Conservation (phyloP, 30 jellyfish, hydroid and myxozoan genomes). For the Mastigias papua region DNA sequence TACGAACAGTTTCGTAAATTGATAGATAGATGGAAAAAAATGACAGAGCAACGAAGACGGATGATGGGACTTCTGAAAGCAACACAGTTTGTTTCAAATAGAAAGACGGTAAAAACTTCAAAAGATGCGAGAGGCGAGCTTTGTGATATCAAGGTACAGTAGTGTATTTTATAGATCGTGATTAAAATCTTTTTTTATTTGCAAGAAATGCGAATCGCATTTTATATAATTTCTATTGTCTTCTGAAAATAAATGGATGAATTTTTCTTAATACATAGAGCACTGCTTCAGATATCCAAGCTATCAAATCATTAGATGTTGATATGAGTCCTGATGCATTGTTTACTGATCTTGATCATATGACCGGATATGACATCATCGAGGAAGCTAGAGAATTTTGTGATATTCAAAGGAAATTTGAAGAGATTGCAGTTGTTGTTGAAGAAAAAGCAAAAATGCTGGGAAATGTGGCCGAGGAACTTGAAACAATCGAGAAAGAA, state of each 20-base stretch:
- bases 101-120: constrained; percentile 50
- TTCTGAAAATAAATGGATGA: not conserved
- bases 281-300: constrained; percentile 46
- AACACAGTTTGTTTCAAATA: constrained; percentile 51
- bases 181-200: not conserved
- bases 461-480: constrained; percentile 61
- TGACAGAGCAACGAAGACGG: constrained; percentile 71
- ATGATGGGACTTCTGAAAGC: constrained; percentile 76
- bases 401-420: constrained; percentile 36
- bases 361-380: constrained; percentile 35
- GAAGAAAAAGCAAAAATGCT: constrained; percentile 52
- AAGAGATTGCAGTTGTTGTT: constrained; percentile 45
- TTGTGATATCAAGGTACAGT: constrained; percentile 41
- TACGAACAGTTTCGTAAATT: constrained; percentile 62
- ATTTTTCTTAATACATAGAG: not conserved
- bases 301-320: not conserved
- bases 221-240: not conserved
- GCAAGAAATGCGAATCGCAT: not conserved
- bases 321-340: constrained; percentile 13
- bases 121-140: constrained; percentile 78
- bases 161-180: not conserved
- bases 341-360: not conserved
- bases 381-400: constrained; percentile 52
- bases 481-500: constrained; percentile 70
- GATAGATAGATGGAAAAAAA: constrained; percentile 73